A percentile compares a stretch with the other conserved stretches of the same genome.
Evolutionary conservation across 2,113 vertebrate species (phyloP).

Genomic region (Leucopsar rothschildi): DNA sequence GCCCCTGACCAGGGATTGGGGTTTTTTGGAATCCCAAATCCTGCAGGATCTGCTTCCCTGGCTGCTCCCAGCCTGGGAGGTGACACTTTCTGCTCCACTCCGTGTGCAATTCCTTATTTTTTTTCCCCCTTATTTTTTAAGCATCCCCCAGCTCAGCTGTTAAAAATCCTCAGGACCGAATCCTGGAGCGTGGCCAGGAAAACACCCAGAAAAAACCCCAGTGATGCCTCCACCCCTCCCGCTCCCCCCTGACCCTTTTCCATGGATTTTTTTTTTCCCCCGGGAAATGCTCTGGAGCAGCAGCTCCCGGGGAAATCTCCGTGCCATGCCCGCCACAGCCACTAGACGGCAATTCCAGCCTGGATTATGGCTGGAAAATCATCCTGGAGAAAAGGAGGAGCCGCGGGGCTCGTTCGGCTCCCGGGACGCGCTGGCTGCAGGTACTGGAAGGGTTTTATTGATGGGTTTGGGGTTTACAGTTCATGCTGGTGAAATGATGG

Average conservation of each 20-base stretch:
- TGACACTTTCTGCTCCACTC: neutral
- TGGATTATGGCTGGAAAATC: neutral
- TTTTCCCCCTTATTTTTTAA: accelerated
- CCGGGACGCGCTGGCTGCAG: neutral
- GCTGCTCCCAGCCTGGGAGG: neutral
- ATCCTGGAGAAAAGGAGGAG: accelerated
- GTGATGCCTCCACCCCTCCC: neutral
- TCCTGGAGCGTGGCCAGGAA: neutral
- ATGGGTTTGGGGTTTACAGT: slow-evolving; percentile 7
- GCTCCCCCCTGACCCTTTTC: neutral
- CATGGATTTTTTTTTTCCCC: neutral
- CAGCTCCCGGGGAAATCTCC: neutral
- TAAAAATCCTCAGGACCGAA: neutral
- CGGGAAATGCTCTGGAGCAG: neutral
- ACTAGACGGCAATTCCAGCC: slow-evolving; percentile 46
- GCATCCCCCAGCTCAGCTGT: neutral
- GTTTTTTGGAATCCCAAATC: neutral
- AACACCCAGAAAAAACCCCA: neutral
- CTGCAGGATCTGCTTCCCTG: neutral
- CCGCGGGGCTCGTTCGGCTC: neutral
- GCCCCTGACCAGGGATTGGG: neutral
- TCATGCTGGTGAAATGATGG: slow-evolving; percentile 41
- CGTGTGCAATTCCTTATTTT: accelerated
- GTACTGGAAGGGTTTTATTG: slow-evolving; percentile 71
- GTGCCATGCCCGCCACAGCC: neutral